Evolutionary conservation across 1,140 invertebrate species (phyloP), one percentile per base, ranked within the genome.

Genomic region (Phocides pigmalion): DNA sequence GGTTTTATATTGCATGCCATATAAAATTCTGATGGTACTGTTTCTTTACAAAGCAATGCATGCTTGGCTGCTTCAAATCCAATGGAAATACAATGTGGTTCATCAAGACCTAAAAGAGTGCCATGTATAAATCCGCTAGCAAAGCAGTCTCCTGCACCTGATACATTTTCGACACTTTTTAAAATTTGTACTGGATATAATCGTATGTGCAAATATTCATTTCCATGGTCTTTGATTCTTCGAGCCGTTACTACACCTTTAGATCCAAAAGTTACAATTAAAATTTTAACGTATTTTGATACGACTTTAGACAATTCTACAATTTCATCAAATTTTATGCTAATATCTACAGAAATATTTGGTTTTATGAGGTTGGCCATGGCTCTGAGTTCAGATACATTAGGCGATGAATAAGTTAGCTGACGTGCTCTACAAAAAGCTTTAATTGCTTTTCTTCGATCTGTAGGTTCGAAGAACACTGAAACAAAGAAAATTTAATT

Each of bases 351-450:
- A 2, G 0, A 9, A 9, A 64, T 12, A 49, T 74, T 66, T 72
- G 81, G 81, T 37, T 81, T 65, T 44, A 92, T 61, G 69, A 62
- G 71, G 25, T 68, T 64, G 16, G 92, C 92, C 68, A 95, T 94
- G 19, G 92, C 84, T 67, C 86, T 81, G 14, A 97, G 82, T 92
- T 97, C 96, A 35, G 92, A 90, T 8, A 96, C 68, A 88, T 97
- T 97, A 9, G 96, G 96, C 4, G 96, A 95, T 0, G 94, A 91
- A 68, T 94, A 94, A 2, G 91, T 91, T 28, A 97, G 51, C 11
- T 42, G 49, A 15, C 70, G 53, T 14, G 69, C 42, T n/a, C 54
- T 62, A 0, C 58, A 14, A 4, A 89, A 56, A 17, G 73, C 51
- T 56, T 88, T 89, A 14, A 62, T 35, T 19, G 89, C 79, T 76